phyloP scores from a whole-genome alignment of 2,113 vertebrate species.

The Scartelaos histophorus region DNA sequence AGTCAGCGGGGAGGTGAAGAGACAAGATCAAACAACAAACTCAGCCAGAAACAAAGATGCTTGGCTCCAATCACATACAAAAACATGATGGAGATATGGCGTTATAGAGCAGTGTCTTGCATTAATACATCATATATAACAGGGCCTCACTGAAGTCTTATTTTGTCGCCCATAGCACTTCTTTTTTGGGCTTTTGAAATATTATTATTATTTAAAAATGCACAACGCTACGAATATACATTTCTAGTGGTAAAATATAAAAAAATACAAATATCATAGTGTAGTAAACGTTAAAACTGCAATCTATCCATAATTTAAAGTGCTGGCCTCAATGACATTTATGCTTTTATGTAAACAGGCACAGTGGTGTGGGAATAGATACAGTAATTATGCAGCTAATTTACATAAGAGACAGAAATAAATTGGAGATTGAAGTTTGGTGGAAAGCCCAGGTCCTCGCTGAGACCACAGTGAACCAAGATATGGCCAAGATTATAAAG shows the following conservation, averaged over 20 bases:
- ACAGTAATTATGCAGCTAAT: constrained; percentile 16
- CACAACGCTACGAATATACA: background rate
- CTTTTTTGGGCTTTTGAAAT: background rate
- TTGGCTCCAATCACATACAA: constrained; percentile 35
- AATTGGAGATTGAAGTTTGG: background rate
- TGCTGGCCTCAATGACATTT: constrained; percentile 8
- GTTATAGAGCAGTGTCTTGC: background rate
- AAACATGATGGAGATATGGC: constrained; percentile 9
- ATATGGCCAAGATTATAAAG: background rate
- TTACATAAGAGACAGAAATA: constrained; percentile 20
- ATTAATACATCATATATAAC: background rate
- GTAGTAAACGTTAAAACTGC: background rate
- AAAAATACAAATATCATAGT: background rate
- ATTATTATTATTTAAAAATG: background rate
- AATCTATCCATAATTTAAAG: background rate
- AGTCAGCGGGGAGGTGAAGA: constrained; percentile 23
- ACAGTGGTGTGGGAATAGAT: constrained; percentile 7
- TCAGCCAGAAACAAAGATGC: constrained; percentile 39
- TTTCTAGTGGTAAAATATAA: background rate
- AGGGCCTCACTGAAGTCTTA: background rate
- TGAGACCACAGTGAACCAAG: background rate
- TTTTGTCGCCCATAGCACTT: background rate
- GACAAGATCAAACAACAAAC: constrained; percentile 33
- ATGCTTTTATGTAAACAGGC: constrained; percentile 25
- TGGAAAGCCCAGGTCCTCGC: background rate